Conservation (phyloP, 2,797 vertebrate species). For the Calcarius lapponicus region DNA sequence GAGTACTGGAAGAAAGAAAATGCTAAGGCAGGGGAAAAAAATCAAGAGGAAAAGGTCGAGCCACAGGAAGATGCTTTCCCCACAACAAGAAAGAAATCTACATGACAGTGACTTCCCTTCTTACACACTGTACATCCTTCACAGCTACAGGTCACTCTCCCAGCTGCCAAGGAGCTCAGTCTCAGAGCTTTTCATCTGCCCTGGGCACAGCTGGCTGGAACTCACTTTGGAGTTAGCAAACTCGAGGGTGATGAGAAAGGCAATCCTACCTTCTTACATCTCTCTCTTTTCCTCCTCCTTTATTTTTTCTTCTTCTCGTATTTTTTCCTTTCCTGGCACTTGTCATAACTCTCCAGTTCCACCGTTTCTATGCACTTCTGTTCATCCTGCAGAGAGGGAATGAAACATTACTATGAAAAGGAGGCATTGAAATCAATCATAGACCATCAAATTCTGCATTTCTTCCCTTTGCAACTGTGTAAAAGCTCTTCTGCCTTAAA, state of each 20-base stretch:
- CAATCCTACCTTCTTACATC: constrained; percentile 90
- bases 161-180: not conserved
- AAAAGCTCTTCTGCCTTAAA: constrained; percentile 40
- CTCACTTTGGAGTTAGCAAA: not conserved
- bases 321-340: too few relatives aligned
- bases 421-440: not conserved
- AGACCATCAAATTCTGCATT: not conserved
- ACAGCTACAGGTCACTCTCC: not conserved
- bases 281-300: too few relatives aligned
- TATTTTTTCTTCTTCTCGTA: too few relatives aligned
- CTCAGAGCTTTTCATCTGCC: not conserved
- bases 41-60: not conserved
- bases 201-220: not conserved
- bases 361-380: constrained; percentile 89
- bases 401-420: not conserved
- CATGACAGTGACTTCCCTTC: not conserved
- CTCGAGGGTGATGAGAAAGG: constrained; percentile 43
- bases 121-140: not conserved
- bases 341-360: constrained; percentile 92
- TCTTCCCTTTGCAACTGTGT: not conserved
- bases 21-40: not conserved
- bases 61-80: not conserved
- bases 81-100: not conserved
- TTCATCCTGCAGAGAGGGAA: constrained; percentile 79
- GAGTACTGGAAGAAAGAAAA: not conserved